Conservation (phyloP, 2,888 invertebrate species). For the Antheraea yamamai region DNA sequence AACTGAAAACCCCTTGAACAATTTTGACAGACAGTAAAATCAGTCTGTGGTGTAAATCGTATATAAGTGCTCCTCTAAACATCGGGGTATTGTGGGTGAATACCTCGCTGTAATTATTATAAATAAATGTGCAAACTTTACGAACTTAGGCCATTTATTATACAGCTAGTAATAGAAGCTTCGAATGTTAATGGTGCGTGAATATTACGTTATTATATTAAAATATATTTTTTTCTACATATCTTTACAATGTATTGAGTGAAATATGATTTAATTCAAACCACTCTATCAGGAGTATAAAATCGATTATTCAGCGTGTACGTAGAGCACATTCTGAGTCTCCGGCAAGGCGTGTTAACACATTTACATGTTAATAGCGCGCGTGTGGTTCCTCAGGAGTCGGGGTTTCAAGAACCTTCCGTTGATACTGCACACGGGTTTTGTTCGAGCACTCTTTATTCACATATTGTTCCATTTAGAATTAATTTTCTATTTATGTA, state of each 20-base stretch:
- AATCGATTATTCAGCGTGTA: constrained; percentile 47
- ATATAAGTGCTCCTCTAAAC: constrained; percentile 49
- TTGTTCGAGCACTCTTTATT: constrained; percentile 42
- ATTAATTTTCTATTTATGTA: constrained; percentile 3
- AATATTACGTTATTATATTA: constrained; percentile 17
- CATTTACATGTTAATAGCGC: constrained; percentile 74
- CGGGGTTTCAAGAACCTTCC: constrained; percentile 36
- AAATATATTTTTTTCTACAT: constrained; percentile 14
- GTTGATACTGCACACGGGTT: constrained; percentile 59
- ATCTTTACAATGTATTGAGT: not conserved
- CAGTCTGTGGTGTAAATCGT: constrained; percentile 44
- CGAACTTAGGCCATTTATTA: constrained; percentile 51
- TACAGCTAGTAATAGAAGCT: constrained; percentile 35
- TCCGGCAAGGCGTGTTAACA: constrained; percentile 59
- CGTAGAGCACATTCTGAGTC: constrained; percentile 48
- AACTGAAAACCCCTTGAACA: constrained; percentile 29
- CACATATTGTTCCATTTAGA: constrained; percentile 30
- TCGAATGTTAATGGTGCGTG: constrained; percentile 14
- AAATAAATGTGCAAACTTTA: constrained; percentile 65
- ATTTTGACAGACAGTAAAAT: constrained; percentile 39
- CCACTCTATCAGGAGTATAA: constrained; percentile 31
- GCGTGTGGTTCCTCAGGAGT: constrained; percentile 41
- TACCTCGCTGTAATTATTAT: constrained; percentile 67
- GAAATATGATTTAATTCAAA: constrained; percentile 31
- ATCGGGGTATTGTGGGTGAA: constrained; percentile 56